Base-by-base conservation (phyloP, 2,888 invertebrate genomes). In the Stenotaenia linearis region DNA sequence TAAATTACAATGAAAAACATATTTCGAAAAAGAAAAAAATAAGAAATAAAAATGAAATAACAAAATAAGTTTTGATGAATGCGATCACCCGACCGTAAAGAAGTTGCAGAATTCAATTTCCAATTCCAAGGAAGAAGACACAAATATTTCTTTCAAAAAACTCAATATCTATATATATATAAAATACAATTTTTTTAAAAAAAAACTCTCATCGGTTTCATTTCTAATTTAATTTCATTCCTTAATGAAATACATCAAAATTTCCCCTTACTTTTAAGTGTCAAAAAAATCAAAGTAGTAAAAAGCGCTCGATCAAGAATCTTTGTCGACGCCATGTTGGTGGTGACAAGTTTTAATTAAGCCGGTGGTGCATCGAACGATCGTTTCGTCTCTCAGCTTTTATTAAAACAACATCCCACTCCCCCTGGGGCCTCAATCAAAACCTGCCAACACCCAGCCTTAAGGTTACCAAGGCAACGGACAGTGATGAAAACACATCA, bases 331-430 rank as follows among this genome's bases (percentile, higher is more conserved):
- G 15, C 28, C 10, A 15, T 12, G 25, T 25, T 69, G 69, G 69
- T 69, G 69, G 28, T 69, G 69, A 69, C 69, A 69, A 69, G 25
- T 28, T 69, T 69, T 69, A 69, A 69, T 69, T 69, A 69, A 69
- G 69, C 69, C n/a, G 69, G 69, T 28, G 69, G 69, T 69, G 69
- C 69, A 69, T 69, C 69, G 69, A 61, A 61, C 61, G 61, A 21
- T 61, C 61, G 61, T 61, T 61, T 61, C 61, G 21, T 61, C 61
- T 61, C 61, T 61, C 23, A 28, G 69, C 69, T 69, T 25, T 23
- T 69, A 69, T 69, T 69, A 69, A 61, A 69, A 69, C 69, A 69
- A 69, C 69, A 69, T 69, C 69, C 1, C 61, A 7, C 25, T 61
- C 61, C 61, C 45, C 25, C 28, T 25, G 69, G 69, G 28, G 28